Conservation (phyloP, 2,888 invertebrate genomes). For the Oscheius sp. region DNA sequence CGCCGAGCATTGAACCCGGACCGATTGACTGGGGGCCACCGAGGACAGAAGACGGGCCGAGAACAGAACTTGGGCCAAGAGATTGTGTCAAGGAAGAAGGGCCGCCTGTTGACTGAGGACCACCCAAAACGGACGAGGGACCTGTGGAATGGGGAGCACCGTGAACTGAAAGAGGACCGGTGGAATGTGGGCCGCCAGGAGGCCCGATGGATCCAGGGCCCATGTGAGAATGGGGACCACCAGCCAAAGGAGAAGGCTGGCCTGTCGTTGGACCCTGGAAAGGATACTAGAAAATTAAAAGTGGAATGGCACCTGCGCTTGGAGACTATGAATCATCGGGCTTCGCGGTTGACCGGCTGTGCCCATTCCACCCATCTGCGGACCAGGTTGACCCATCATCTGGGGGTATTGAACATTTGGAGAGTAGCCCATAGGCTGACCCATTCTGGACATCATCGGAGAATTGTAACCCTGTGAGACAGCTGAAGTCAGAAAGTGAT, state of each 20-base stretch:
- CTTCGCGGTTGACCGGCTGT: constrained; percentile 9
- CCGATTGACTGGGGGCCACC: neutral
- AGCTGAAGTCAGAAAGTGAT: neutral
- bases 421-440: neutral
- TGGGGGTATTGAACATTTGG: constrained; percentile 4
- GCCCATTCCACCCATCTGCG: constrained; percentile 5
- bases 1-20: neutral
- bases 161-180: constrained; percentile 2
- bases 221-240: constrained; percentile 13
- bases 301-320: constrained; percentile 4
- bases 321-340: constrained; percentile 16
- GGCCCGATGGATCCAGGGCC: constrained; percentile 17
- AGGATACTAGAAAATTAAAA: neutral
- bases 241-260: constrained; percentile 22
- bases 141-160: constrained; percentile 11
- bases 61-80: neutral
- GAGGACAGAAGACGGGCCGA: constrained; percentile 1
- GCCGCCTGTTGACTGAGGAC: constrained; percentile 11
- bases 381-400: constrained; percentile 33
- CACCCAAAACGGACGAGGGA: constrained; percentile 1
- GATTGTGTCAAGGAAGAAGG: neutral
- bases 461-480: too few species aligned
- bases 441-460: neutral
- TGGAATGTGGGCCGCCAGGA: constrained; percentile 10
- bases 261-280: constrained; percentile 8